Evolutionary conservation across 37 sponge, comb jelly and placozoan species (phyloP).

Genomic region (Diacarnus erythraeanus): DNA sequence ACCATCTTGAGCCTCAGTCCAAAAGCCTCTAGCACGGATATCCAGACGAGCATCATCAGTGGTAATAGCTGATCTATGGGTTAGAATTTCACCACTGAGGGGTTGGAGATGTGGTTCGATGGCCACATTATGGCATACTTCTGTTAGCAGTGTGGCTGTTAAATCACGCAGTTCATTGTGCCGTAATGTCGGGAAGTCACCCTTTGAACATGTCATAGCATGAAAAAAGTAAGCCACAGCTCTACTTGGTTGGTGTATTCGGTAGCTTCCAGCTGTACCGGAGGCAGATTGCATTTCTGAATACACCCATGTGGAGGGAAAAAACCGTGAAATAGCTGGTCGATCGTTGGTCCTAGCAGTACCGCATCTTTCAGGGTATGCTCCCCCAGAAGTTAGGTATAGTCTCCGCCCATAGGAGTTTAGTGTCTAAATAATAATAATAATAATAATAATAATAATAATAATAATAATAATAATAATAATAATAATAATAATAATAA

Average conservation of each 20-base stretch:
- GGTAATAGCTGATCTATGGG: neutral
- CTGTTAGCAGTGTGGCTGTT: neutral
- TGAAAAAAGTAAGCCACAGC: neutral
- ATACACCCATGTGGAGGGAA: neutral
- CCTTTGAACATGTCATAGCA: neutral
- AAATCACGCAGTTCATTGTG: neutral
- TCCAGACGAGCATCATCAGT: neutral
- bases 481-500: too few species aligned
- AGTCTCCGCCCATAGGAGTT: too few species aligned
- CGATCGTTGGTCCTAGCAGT: too few species aligned
- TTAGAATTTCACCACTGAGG: neutral
- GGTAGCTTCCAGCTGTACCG: neutral
- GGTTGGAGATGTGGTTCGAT: conserved; percentile 1
- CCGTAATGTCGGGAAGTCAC: neutral
- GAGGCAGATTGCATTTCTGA: neutral
- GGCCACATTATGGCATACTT: neutral
- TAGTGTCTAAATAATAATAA: too few species aligned
- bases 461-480: too few species aligned
- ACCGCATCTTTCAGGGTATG: too few species aligned
- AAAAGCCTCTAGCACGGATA: neutral
- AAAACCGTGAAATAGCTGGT: too few species aligned
- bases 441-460: too few species aligned
- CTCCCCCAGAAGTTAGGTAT: too few species aligned
- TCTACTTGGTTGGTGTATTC: neutral
- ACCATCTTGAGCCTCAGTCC: neutral